A percentile compares a stretch with the other conserved stretches of the same genome.
Evolutionary conservation across 2,888 invertebrate species (phyloP).

Genomic region (Amblyjoppa proteus): DNA sequence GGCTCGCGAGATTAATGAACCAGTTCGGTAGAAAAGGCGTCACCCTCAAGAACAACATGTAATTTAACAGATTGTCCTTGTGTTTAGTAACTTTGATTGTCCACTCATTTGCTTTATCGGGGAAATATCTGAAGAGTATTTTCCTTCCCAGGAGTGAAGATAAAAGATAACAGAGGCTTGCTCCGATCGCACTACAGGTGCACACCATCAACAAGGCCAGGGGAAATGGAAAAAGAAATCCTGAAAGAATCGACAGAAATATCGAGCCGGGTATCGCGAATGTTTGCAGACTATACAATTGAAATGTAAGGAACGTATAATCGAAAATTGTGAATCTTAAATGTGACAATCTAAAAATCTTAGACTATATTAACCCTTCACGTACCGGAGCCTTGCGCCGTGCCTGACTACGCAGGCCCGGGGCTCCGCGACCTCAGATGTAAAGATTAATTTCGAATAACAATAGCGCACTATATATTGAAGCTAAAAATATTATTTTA

Average conservation of each 20-base stretch:
- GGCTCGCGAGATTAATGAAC: constrained; percentile 99
- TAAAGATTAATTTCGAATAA: no score
- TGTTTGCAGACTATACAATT: constrained; percentile 93
- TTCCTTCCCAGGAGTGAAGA: constrained; percentile 96
- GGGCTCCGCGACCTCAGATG: no score
- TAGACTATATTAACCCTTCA: background rate
- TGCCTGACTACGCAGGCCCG: no score
- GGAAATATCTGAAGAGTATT: constrained; percentile 94
- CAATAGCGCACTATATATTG: no score
- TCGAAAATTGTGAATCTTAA: background rate
- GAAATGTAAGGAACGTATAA: constrained; percentile 70
- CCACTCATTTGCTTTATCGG: constrained; percentile 95
- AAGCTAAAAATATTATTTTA: no score
- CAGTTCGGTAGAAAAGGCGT: constrained; percentile 99
- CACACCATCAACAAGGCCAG: constrained; percentile 95
- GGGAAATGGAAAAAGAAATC: constrained; percentile 97
- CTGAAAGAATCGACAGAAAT: constrained; percentile 98
- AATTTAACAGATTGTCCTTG: constrained; percentile 95
- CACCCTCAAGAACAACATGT: constrained; percentile 98
- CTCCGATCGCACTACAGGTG: constrained; percentile 98
- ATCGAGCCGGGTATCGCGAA: constrained; percentile 99
- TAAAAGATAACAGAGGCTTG: constrained; percentile 96
- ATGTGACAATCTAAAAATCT: background rate
- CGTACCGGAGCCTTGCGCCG: no score
- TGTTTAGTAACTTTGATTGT: constrained; percentile 94